phyloP scores from a whole-genome alignment of 1,140 invertebrate species.

The Acromyrmex charruanus region DNA sequence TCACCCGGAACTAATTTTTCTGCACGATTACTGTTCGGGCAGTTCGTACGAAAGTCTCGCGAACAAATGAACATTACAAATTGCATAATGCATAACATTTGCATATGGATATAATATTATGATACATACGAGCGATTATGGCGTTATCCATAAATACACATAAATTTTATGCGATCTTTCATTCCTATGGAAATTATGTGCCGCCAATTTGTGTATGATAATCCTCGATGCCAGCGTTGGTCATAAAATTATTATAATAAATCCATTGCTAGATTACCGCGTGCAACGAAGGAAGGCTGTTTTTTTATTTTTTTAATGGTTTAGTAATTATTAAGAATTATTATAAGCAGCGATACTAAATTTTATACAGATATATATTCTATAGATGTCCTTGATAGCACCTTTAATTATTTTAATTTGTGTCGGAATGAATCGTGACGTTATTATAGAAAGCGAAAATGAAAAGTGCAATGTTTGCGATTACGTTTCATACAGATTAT shows the following conservation, averaged over 20 bases:
- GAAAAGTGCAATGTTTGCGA: slow-evolving; percentile 12
- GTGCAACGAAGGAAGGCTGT: not conserved
- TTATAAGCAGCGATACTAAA: not conserved
- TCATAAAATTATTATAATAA: slow-evolving; percentile 23
- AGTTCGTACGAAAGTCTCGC: not conserved
- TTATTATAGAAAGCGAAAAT: not conserved
- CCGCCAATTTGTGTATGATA: not conserved
- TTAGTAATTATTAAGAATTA: not conserved
- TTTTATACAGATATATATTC: not conserved
- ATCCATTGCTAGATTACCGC: not conserved
- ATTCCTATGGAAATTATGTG: slow-evolving; percentile 12
- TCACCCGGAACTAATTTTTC: slow-evolving; percentile 60
- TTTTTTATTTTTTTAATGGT: not conserved
- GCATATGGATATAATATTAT: slow-evolving; percentile 29
- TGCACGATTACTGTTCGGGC: slow-evolving; percentile 21
- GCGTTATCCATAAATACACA: not conserved
- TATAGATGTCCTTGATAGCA: not conserved
- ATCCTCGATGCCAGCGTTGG: not conserved
- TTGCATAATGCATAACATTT: slow-evolving; percentile 38
- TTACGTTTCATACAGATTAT: slow-evolving; percentile 31
- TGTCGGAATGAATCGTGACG: not conserved
- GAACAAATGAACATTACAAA: slow-evolving; percentile 27
- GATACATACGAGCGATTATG: slow-evolving; percentile 7
- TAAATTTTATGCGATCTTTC: slow-evolving; percentile 33
- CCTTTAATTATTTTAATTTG: not conserved